Evolutionary conservation across 2,113 vertebrate genomes (phyloP).

Genomic region (Carettochelys insculpta): DNA sequence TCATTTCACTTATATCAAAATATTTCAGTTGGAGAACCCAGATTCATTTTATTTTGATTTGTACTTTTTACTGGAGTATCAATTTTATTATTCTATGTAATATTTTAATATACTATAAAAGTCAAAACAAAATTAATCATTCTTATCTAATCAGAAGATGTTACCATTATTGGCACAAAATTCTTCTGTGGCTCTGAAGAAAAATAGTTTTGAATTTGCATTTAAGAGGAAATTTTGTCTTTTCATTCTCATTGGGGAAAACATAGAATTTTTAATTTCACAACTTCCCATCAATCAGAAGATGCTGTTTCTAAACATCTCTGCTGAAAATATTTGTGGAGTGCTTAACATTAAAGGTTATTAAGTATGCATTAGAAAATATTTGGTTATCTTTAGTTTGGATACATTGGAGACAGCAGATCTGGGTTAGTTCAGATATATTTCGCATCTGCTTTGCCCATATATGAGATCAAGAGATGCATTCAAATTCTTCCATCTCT

Average conservation of each 20-base stretch:
- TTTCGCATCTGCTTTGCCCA: not conserved
- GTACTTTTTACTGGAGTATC: not conserved
- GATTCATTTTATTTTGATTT: not conserved
- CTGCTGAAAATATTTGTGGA: not conserved
- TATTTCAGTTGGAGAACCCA: not conserved
- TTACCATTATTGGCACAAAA: not conserved
- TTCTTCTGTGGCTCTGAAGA: not conserved
- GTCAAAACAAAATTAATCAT: accelerated
- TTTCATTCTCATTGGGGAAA: not conserved
- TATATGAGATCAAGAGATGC: not conserved
- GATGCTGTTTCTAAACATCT: not conserved
- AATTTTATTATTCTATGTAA: not conserved
- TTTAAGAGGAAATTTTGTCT: not conserved
- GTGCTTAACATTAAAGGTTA: not conserved
- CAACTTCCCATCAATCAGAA: not conserved
- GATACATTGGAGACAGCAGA: not conserved
- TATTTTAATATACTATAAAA: not conserved
- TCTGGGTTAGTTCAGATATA: not conserved
- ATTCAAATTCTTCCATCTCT: not conserved
- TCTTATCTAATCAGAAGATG: not conserved
- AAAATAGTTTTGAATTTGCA: not conserved
- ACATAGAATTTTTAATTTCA: not conserved
- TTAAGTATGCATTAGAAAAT: not conserved
- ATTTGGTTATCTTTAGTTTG: not conserved
- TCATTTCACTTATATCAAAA: not conserved